phyloP scores from a whole-genome alignment of 2,888 invertebrate genomes.

The Congeria kusceri region DNA sequence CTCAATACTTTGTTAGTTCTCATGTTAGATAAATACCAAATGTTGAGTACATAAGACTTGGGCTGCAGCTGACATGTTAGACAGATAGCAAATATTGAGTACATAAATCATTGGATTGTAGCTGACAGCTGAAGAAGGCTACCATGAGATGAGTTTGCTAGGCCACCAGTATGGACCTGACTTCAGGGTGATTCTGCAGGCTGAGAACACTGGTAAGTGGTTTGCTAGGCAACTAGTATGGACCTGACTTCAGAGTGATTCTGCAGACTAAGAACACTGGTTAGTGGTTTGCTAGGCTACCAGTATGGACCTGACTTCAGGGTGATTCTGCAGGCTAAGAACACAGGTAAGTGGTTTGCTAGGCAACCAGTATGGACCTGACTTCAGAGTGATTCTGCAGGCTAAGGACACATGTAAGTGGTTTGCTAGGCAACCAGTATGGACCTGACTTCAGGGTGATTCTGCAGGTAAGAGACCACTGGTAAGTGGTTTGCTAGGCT shows the following conservation, averaged over 20 bases:
- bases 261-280: slow-evolving; percentile 88
- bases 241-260: slow-evolving; percentile 88
- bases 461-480: no score
- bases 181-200: slow-evolving; percentile 89
- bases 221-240: slow-evolving; percentile 85
- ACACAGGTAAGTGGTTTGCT: slow-evolving; percentile 78
- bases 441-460: slow-evolving; percentile 82
- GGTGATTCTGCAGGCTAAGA: slow-evolving; percentile 91
- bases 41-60: no score
- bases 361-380: slow-evolving; percentile 84
- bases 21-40: no score
- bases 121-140: slow-evolving; percentile 80
- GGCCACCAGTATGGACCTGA: slow-evolving; percentile 84
- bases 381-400: slow-evolving; percentile 89
- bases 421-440: slow-evolving; percentile 84
- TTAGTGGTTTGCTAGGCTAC: slow-evolving; percentile 82
- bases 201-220: slow-evolving; percentile 87
- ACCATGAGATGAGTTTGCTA: slow-evolving; percentile 84
- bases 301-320: slow-evolving; percentile 84
- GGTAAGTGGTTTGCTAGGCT: no score
- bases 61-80: no score
- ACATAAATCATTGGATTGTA: slow-evolving; percentile 20
- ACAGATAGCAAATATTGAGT: no score
- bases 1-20: no score
- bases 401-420: slow-evolving; percentile 87